Conservation (phyloP, 2,888 invertebrate species). For the Gymnoscelis rufifasciata region DNA sequence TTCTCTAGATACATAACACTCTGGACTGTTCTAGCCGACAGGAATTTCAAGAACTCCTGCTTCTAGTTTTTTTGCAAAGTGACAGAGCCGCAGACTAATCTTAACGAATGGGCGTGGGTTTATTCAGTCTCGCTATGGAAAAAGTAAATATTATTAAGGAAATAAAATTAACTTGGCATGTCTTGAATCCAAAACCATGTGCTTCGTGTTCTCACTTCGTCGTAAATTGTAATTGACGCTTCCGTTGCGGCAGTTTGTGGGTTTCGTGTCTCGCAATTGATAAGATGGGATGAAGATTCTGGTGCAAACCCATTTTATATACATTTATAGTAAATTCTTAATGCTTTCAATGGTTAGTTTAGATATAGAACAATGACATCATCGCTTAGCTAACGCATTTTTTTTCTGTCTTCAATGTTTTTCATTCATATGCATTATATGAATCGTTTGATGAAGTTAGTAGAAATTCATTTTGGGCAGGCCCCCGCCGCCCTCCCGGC, state of each 20-base stretch:
- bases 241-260: not conserved
- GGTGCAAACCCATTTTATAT: not conserved
- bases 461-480: slow-evolving; percentile 20
- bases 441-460: too few relatives aligned
- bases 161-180: too few relatives aligned
- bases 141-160: too few relatives aligned
- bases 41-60: slow-evolving; percentile 12
- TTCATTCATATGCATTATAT: not conserved
- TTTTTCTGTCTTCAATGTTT: too few relatives aligned
- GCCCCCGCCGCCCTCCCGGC: slow-evolving; percentile 34
- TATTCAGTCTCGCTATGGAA: not conserved
- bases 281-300: not conserved
- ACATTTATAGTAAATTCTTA: too few relatives aligned
- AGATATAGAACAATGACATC: too few relatives aligned
- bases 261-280: not conserved
- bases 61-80: slow-evolving; percentile 7
- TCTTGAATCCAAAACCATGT: too few relatives aligned
- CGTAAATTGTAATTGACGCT: not conserved
- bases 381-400: too few relatives aligned
- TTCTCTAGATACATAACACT: slow-evolving; percentile 20
- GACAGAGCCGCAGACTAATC: slow-evolving; percentile 2
- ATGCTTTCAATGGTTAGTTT: not conserved
- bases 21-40: slow-evolving; percentile 16
- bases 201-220: not conserved
- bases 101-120: not conserved